Conservation (phyloP, 2,888 invertebrate species). For the Odontocolon sp. region DNA sequence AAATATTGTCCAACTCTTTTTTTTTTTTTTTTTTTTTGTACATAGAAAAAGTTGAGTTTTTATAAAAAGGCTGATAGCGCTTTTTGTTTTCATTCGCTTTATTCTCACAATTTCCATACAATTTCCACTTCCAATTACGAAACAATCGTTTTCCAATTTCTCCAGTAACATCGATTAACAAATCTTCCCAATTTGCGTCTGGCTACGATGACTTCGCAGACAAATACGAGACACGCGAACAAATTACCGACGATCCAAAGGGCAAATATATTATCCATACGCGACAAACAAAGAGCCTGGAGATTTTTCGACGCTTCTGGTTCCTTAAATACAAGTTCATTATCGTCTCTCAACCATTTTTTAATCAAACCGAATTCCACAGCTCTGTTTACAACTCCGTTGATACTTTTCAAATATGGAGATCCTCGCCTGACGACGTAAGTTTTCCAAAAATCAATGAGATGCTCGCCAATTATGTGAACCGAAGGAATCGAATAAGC, state of each 20-base stretch:
- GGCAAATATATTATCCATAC: slow-evolving; percentile 44
- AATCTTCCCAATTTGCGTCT: no score
- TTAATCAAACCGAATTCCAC: slow-evolving; percentile 51
- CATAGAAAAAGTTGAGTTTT: no score
- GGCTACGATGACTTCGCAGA: slow-evolving; percentile 8
- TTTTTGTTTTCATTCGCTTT: no score
- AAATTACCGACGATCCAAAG: slow-evolving; percentile 33
- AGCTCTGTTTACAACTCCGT: slow-evolving; percentile 28
- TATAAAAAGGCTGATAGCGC: no score
- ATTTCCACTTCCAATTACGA: no score
- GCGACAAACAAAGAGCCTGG: not conserved
- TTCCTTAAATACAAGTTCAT: slow-evolving; percentile 7
- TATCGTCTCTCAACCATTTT: slow-evolving; percentile 53
- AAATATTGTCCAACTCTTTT: no score
- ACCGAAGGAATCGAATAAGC: slow-evolving; percentile 16
- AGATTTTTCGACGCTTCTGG: not conserved
- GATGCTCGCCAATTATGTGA: slow-evolving; percentile 55
- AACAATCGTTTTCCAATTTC: no score
- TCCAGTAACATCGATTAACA: no score
- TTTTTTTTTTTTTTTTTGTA: not conserved
- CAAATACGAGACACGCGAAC: slow-evolving; percentile 16
- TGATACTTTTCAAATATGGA: slow-evolving; percentile 42
- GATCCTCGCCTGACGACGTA: slow-evolving; percentile 56
- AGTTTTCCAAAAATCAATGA: slow-evolving; percentile 57
- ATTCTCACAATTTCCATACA: no score